These are phyloP conservation scores for Philopotamus ludificatus DNA, from an alignment of 1,140 invertebrate genomes.

Conservation along the genomic window DNA sequence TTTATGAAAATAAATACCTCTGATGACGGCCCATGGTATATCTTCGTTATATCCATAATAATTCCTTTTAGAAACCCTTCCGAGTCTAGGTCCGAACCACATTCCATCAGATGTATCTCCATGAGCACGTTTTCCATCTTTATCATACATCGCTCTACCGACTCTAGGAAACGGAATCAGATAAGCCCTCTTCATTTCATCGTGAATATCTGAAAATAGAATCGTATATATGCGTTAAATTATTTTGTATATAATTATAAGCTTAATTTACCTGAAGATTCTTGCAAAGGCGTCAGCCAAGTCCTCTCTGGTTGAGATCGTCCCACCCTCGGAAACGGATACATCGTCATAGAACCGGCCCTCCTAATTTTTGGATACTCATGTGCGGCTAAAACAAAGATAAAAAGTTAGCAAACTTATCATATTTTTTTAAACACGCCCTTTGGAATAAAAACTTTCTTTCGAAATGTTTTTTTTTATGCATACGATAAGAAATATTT, in stretches of 20 bases:
- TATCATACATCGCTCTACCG: slow-evolving; percentile 44
- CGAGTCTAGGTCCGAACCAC: slow-evolving; percentile 62
- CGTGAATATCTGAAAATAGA: slow-evolving; percentile 49
- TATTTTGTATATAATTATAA: too few species aligned
- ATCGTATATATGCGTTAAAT: too few species aligned
- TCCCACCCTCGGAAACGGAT: slow-evolving; percentile 54
- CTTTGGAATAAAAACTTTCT: not conserved
- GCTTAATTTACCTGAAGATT: too few species aligned
- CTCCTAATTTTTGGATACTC: slow-evolving; percentile 39
- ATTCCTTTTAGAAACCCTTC: slow-evolving; percentile 45
- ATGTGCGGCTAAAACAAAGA: not conserved
- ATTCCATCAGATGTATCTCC: slow-evolving; percentile 50
- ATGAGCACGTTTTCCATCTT: slow-evolving; percentile 27
- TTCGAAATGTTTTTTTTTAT: not conserved
- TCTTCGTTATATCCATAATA: slow-evolving; percentile 12
- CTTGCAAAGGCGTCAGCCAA: not conserved
- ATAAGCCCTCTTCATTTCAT: slow-evolving; percentile 47
- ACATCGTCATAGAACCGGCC: slow-evolving; percentile 54
- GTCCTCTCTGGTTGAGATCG: not conserved
- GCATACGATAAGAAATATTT: not conserved
- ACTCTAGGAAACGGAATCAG: slow-evolving; percentile 55
- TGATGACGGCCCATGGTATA: slow-evolving; percentile 37
- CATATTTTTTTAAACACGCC: not conserved
- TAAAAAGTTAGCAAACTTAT: not conserved
- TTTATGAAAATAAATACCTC: slow-evolving; percentile 26